Evolutionary conservation across 2,113 vertebrate species (phyloP), one percentile per base, ranked within the genome.

Genomic region (Urocitellus parryii): DNA sequence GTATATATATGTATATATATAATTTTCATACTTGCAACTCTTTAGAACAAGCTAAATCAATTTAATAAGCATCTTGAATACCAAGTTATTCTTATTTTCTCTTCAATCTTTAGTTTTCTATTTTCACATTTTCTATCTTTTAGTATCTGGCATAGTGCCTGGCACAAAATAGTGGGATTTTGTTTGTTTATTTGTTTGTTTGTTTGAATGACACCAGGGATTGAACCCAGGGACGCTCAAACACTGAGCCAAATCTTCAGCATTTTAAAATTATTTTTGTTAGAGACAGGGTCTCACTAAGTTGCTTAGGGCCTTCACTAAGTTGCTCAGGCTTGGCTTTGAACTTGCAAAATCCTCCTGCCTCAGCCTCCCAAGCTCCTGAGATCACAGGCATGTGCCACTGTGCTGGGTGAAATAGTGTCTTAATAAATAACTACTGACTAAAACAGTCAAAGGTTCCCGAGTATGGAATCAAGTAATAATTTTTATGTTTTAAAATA

Each of bases 401-500:
- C 18, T 20, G 18, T 18, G 18, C 17, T 56, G 1, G 18, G 56
- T 56, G 56, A 56, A 56, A 56, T 56, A 73, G 9, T n/a, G 61
- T 77, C 39, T 88, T 94, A 63, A 42, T 53, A 65, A 74, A 48
- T 84, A 85, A n/a, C 2, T 20, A 2, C 77, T 90, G 67, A 74
- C 51, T 76, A 77, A 27, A 88, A 45, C 8, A 80, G 48, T 73
- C 48, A 45, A 78, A 73, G 73, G 39, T 61, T 91, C 22, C 51
- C 74, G 73, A 93, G 72, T 11, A 84, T 90, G 14, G 90, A 58
- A 80, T 7, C 25, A 27, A n/a, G 11, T 45, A 72, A 83, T 80
- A 42, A 5, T 42, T 39, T 84, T 74, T 79, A 85, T 42, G 18
- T 74, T 92, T 92, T 34, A 68, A 95, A 91, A 73, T 74, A 37